Base-by-base conservation (phyloP, 2,797 vertebrate genomes). In the Gambusia yucatana region DNA sequence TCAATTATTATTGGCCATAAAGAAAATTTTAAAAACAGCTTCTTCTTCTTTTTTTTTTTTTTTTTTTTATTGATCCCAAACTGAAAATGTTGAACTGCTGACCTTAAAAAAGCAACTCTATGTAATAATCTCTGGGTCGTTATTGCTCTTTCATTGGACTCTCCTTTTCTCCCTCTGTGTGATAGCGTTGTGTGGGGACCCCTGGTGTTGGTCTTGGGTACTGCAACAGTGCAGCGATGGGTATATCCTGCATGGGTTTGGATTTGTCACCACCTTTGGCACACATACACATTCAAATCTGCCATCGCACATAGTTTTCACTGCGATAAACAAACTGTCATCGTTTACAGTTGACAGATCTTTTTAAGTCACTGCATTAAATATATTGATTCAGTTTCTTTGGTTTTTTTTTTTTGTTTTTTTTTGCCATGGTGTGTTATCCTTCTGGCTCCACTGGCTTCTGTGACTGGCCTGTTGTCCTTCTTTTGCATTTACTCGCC, bases 211-310 rank as follows among this genome's bases (percentile, higher is more conserved):
- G 82, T 96, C 95, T 90, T 94, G 90, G 95, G 95, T 96, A 96
- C 96, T 95, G 85, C 96, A 95, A 89, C 87, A 72, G 94, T 95
- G 94, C 96, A 95, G 91, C 87, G 72, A 95, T 95, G 94, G 96
- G 96, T 96, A 96, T 95, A 94, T 94, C 94, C 88, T 96, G 96
- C 96, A 96, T 96, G 96, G 95, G 95, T 96, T 95, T 96, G 95
- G 92, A 94, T 93, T 80, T 89, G 80, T 86, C 92, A 92, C 84
- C 46, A 81, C 82, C 63, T 63, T 52, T 80, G 63, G 82, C 71
- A 79, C 88, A 84, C 85, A 83, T 6, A 80, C 46, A 79, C 11
- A 71, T 74, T 72, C n/a, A 81, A 67, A 6, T 28, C 28, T 86
- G 61, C 20, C 78, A 82, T 76, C 79, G 82, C 88, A 91, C 74